Conservation (phyloP, 1,140 invertebrate species). For the Aplysia californica region DNA sequence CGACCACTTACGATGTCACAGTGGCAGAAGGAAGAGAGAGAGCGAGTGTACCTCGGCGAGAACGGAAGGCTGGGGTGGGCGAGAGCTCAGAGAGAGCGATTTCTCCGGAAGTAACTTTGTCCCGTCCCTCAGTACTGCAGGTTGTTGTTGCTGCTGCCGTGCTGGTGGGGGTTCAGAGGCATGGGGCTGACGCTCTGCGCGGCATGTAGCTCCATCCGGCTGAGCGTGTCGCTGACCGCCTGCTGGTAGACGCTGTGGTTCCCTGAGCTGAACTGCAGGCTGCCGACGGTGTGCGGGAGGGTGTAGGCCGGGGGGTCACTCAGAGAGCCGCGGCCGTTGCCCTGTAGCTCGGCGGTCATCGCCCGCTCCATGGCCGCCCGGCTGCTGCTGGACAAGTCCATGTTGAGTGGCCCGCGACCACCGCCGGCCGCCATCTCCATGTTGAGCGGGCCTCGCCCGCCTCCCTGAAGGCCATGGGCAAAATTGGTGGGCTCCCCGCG, state of each 20-base stretch:
- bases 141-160: constrained; percentile 12
- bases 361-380: too few relatives aligned
- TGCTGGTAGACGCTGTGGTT: neutral
- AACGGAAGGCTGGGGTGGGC: too few relatives aligned
- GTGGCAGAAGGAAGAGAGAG: too few relatives aligned
- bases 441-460: neutral
- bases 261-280: neutral
- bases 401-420: neutral
- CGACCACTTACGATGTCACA: too few relatives aligned
- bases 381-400: neutral
- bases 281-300: neutral
- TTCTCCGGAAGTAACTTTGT: too few relatives aligned
- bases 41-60: too few relatives aligned
- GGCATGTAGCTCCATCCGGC: neutral
- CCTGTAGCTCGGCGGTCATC: too few relatives aligned
- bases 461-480: neutral
- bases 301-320: neutral
- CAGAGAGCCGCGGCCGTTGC: neutral
- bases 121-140: constrained; percentile 11
- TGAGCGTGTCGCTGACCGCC: neutral
- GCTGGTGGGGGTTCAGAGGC: neutral
- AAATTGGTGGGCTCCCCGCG: too few relatives aligned
- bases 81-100: too few relatives aligned
- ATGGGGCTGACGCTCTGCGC: neutral
- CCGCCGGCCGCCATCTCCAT: neutral